A percentile compares a stretch with the other conserved stretches of the same genome.
phyloP scores from a whole-genome alignment of 2,888 invertebrate species.

The Petrolisthes manimaculis region DNA sequence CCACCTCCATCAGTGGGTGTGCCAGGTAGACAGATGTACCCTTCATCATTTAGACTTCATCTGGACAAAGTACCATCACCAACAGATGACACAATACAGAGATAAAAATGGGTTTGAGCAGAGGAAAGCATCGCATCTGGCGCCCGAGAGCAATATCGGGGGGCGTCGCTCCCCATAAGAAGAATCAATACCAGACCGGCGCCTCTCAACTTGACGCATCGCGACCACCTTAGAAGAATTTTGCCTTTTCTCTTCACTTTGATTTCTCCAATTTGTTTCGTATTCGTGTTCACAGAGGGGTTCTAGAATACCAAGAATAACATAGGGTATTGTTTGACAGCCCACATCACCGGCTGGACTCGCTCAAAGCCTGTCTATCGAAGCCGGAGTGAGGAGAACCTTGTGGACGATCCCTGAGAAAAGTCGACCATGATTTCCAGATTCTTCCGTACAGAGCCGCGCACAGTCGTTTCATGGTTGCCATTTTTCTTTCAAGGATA shows the following conservation, averaged over 20 bases:
- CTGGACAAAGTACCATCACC: constrained; percentile 4
- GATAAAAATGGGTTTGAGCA: constrained; percentile 52
- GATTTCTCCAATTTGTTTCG: constrained; percentile 49
- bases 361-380: background rate
- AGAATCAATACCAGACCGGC: constrained; percentile 65
- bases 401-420: constrained; percentile 50
- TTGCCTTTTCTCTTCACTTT: constrained; percentile 60
- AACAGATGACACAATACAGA: constrained; percentile 4
- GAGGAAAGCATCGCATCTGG: constrained; percentile 60
- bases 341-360: background rate
- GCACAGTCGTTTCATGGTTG: constrained; percentile 59
- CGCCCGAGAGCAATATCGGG: constrained; percentile 62
- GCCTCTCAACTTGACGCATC: constrained; percentile 63
- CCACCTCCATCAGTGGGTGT: background rate
- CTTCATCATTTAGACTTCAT: background rate
- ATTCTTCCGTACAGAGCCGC: constrained; percentile 50
- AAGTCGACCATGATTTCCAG: constrained; percentile 54
- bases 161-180: constrained; percentile 65
- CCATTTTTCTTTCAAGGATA: constrained; percentile 62
- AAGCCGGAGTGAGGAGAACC: background rate
- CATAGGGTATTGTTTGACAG: background rate
- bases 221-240: constrained; percentile 57
- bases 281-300: background rate
- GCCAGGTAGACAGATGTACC: background rate
- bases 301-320: background rate